phyloP scores from a whole-genome alignment of 2,797 vertebrate species.

The Rhinatrema bivittatum region DNA sequence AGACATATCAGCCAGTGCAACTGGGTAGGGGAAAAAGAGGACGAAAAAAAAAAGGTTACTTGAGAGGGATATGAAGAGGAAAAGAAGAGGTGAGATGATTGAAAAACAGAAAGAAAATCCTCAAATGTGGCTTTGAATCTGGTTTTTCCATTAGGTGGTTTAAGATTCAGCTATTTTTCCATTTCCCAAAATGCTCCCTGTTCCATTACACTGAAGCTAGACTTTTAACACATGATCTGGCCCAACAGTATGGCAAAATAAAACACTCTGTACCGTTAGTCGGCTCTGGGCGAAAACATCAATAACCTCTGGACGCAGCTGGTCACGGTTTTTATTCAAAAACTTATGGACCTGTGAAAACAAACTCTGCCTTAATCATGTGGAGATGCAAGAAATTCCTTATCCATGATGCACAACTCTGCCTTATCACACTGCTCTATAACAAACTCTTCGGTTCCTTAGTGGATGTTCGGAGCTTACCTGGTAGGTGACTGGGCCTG shows the following conservation, averaged over 20 bases:
- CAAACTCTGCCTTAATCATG: constrained; percentile 3
- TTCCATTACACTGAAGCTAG: too few species aligned
- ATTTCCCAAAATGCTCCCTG: too few species aligned
- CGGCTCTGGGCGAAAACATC: constrained; percentile 78
- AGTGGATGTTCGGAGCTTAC: constrained; percentile 50
- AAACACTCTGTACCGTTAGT: constrained; percentile 75
- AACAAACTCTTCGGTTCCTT: too few species aligned
- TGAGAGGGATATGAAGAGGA: background rate
- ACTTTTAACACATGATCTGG: too few species aligned
- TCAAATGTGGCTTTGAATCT: too few species aligned
- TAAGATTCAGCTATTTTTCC: too few species aligned
- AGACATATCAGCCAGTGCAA: too few species aligned
- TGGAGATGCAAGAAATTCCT: background rate
- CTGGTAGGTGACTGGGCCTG: constrained; percentile 86
- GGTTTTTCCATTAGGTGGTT: too few species aligned
- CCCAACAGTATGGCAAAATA: too few species aligned
- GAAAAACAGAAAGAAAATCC: too few species aligned
- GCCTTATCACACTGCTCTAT: background rate
- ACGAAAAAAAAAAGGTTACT: background rate
- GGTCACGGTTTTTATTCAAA: constrained; percentile 80
- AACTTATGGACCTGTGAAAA: constrained; percentile 82
- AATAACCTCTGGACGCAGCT: constrained; percentile 65
- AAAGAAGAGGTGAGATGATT: too few species aligned
- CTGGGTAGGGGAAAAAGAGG: background rate
- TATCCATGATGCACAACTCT: background rate